Evolutionary conservation across 2,113 vertebrate genomes (phyloP).

Genomic region (Capricornis sumatraensis): DNA sequence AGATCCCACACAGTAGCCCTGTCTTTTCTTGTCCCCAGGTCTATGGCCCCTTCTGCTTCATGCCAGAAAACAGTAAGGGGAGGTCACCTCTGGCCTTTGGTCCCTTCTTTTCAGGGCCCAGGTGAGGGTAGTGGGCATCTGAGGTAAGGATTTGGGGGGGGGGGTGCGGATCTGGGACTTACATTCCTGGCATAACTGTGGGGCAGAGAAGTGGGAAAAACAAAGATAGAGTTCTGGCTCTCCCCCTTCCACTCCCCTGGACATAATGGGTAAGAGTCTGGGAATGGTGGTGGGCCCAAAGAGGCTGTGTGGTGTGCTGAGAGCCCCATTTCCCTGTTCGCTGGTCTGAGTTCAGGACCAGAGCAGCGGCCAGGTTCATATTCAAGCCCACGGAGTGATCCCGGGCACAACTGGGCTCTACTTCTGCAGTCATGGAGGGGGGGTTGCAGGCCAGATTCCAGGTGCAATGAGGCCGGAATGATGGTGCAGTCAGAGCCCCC

Average conservation of each 20-base stretch:
- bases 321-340: conserved; percentile 25
- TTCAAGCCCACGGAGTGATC: accelerated
- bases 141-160: accelerated
- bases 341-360: conserved; percentile 83
- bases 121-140: conserved; percentile 71
- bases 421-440: accelerated
- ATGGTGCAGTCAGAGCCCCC: background rate
- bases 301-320: accelerated
- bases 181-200: too few relatives aligned
- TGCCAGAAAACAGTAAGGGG: conserved; percentile 63
- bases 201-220: accelerated
- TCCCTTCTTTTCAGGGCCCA: conserved; percentile 90
- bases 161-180: too few relatives aligned
- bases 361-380: conserved; percentile 54
- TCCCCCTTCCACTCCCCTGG: accelerated
- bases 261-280: background rate
- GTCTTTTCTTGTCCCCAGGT: conserved; percentile 75
- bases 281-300: background rate
- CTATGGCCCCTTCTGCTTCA: conserved; percentile 87
- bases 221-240: background rate
- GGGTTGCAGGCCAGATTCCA: too few relatives aligned
- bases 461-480: accelerated
- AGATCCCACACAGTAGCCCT: background rate
- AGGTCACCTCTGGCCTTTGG: conserved; percentile 83
- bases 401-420: accelerated